Conservation (phyloP, 2,113 vertebrate genomes). For the Mus pahari region DNA sequence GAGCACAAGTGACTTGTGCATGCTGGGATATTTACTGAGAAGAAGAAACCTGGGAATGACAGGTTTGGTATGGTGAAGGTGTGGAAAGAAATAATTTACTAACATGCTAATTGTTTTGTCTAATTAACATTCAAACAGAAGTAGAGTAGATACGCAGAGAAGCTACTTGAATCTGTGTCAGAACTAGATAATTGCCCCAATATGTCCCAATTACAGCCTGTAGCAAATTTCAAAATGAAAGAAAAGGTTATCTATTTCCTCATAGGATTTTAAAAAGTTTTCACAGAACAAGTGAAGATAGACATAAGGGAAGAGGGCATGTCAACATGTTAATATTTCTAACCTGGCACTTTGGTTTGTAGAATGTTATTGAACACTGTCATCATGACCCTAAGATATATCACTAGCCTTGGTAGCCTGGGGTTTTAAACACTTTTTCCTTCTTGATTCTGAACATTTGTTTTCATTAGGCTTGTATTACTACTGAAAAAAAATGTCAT, state of each 20-base stretch:
- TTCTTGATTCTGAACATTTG: neutral
- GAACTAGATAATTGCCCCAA: neutral
- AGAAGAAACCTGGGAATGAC: neutral
- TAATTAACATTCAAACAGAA: neutral
- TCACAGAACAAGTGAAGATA: neutral
- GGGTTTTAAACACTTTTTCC: neutral
- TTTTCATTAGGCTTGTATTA: neutral
- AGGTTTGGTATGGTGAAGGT: neutral
- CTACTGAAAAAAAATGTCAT: neutral
- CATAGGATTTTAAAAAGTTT: neutral
- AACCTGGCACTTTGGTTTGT: neutral
- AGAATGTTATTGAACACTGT: neutral
- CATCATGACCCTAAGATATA: neutral
- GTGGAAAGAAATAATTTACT: neutral
- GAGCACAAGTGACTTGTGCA: neutral
- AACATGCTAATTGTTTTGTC: neutral
- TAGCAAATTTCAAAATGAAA: neutral
- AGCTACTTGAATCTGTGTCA: neutral
- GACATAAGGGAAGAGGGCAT: neutral
- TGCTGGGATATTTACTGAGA: neutral
- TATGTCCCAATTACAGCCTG: neutral
- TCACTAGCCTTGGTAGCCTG: neutral
- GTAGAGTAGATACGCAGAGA: neutral
- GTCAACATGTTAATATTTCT: neutral
- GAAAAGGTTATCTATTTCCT: neutral